Conservation (phyloP, 30 jellyfish, hydroid and myxozoan genomes). For the Haliclystus octoradiatus region DNA sequence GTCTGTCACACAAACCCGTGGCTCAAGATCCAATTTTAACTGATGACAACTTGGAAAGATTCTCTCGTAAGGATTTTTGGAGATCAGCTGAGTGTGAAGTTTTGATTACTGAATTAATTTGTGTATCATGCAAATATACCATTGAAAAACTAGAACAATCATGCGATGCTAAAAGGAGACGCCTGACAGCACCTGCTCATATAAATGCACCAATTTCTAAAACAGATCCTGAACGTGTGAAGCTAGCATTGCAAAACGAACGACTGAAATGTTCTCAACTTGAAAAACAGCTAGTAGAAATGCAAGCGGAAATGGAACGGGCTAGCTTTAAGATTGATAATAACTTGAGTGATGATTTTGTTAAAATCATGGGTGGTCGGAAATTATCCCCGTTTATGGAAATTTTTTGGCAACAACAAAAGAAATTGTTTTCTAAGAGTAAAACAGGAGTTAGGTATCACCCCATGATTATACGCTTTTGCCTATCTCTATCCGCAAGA, state of each 20-base stretch:
- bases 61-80: slow-evolving; percentile 3
- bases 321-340: slow-evolving; percentile 8
- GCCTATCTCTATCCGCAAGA: slow-evolving; percentile 28
- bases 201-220: slow-evolving; percentile 22
- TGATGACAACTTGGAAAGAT: slow-evolving; percentile 5
- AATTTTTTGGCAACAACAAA: slow-evolving; percentile 26
- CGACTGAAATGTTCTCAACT: slow-evolving; percentile 23
- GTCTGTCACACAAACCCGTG: background rate
- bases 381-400: slow-evolving; percentile 19
- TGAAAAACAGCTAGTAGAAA: slow-evolving; percentile 10
- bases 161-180: background rate
- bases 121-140: background rate
- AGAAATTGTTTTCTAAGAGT: slow-evolving; percentile 17
- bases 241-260: slow-evolving; percentile 18
- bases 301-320: slow-evolving; percentile 10
- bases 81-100: slow-evolving; percentile 1
- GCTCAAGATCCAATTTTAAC: background rate
- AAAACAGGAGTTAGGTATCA: slow-evolving; percentile 16
- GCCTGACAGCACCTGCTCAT: slow-evolving; percentile 26
- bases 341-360: slow-evolving; percentile 20
- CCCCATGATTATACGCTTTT: slow-evolving; percentile 24
- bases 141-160: slow-evolving; percentile 5
- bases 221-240: slow-evolving; percentile 18
- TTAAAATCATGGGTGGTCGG: slow-evolving; percentile 8
- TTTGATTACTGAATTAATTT: background rate